Evolutionary conservation across 1,140 invertebrate species (phyloP).

Genomic region (Trinorchestia longiramus): DNA sequence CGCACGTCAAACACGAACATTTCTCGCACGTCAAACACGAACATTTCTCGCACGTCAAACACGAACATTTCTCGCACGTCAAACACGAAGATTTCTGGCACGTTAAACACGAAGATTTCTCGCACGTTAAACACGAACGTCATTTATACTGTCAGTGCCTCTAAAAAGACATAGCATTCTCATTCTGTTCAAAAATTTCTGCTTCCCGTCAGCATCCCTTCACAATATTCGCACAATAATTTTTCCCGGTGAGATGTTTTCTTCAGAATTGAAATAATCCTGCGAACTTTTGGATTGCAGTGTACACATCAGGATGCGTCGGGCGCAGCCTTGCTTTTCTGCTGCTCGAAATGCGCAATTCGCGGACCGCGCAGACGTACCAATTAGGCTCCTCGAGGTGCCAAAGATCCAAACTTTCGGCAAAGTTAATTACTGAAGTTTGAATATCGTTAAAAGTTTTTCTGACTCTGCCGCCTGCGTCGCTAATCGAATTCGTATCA

Average conservation of each 20-base stretch:
- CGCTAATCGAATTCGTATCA: slow-evolving; percentile 1
- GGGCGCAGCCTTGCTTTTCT: not conserved
- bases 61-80: too few species aligned
- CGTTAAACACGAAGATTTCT: too few species aligned
- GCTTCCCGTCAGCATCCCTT: too few species aligned
- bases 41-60: too few species aligned
- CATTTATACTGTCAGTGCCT: too few species aligned
- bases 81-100: too few species aligned
- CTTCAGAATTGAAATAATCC: not conserved
- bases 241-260: not conserved
- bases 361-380: not conserved
- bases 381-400: not conserved
- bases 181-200: too few species aligned
- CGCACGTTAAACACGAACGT: too few species aligned
- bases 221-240: not conserved
- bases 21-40: too few species aligned
- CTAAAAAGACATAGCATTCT: too few species aligned
- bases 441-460: not conserved
- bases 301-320: not conserved
- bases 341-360: not conserved
- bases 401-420: slow-evolving; percentile 15
- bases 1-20: too few species aligned
- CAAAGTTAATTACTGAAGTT: not conserved
- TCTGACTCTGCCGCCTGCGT: not conserved
- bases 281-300: not conserved